These are phyloP conservation scores for Megamerina dolium DNA, from an alignment of 2,888 invertebrate species.

Conservation along the genomic window DNA sequence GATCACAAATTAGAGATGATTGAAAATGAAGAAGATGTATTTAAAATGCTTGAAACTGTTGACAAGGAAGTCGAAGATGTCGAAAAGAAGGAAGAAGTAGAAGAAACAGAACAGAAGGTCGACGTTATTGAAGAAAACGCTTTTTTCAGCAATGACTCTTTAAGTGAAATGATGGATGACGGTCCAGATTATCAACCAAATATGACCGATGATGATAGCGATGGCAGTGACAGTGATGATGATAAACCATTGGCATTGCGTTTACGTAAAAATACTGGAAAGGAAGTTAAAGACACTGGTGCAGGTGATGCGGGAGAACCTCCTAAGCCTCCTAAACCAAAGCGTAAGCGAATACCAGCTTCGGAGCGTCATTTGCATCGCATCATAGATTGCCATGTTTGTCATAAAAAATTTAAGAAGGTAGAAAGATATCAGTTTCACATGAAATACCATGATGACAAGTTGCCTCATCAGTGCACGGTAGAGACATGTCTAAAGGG, in stretches of 20 bases:
- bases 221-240: conserved; percentile 34
- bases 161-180: conserved; percentile 29
- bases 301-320: conserved; percentile 20
- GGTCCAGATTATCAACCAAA: conserved; percentile 32
- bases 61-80: conserved; percentile 38
- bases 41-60: conserved; percentile 40
- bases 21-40: conserved; percentile 42
- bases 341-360: conserved; percentile 32
- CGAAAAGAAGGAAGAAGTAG: conserved; percentile 14
- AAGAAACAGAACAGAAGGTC: not conserved
- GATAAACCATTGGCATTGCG: conserved; percentile 38
- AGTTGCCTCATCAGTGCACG: conserved; percentile 40
- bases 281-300: conserved; percentile 22
- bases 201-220: conserved; percentile 16
- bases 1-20: conserved; percentile 40
- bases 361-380: conserved; percentile 35
- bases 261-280: conserved; percentile 23
- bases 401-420: conserved; percentile 42
- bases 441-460: conserved; percentile 43
- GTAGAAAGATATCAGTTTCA: conserved; percentile 39
- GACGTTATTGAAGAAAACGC: conserved; percentile 14
- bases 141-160: conserved; percentile 31
- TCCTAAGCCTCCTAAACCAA: conserved; percentile 26
- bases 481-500: conserved; percentile 40
- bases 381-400: conserved; percentile 42